A percentile compares a stretch with the other conserved stretches of the same genome.
Evolutionary conservation across 2,797 vertebrate genomes (phyloP).

Genomic region (Hyperoplus immaculatus): DNA sequence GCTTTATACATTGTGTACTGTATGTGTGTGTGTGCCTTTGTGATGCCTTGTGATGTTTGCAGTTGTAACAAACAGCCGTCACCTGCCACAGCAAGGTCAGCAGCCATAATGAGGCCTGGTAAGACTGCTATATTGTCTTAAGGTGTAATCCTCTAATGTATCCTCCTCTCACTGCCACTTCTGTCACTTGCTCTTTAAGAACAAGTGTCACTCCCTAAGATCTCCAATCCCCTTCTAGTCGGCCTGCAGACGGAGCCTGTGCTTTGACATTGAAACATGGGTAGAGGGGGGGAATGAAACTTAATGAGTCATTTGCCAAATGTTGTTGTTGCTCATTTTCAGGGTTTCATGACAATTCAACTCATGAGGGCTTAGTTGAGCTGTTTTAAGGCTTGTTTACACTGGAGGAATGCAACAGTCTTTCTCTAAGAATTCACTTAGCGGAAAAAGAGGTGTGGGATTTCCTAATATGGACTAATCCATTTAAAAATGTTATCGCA

Average conservation of each 20-base stretch:
- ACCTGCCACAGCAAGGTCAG: conserved; percentile 63
- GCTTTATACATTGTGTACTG: conserved; percentile 16
- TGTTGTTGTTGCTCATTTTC: conserved; percentile 23
- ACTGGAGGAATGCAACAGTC: background rate
- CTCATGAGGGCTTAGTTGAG: conserved; percentile 21
- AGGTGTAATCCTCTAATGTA: conserved; percentile 72
- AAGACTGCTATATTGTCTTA: conserved; percentile 77
- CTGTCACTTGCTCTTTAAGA: conserved; percentile 63
- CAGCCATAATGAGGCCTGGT: conserved; percentile 65
- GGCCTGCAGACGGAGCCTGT: conserved; percentile 51
- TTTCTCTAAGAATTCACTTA: background rate
- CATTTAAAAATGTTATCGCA: conserved; percentile 6
- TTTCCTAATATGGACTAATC: background rate
- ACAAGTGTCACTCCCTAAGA: conserved; percentile 65
- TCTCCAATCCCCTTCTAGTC: conserved; percentile 62
- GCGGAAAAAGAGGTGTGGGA: background rate
- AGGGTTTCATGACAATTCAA: conserved; percentile 15
- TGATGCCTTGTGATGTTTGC: conserved; percentile 10
- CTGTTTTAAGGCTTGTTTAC: conserved; percentile 15
- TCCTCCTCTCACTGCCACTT: conserved; percentile 60
- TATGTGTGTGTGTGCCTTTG: background rate
- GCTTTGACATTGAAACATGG: conserved; percentile 35
- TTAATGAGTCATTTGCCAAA: conserved; percentile 33
- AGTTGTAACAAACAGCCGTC: conserved; percentile 47
- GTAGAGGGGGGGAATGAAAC: conserved; percentile 35